Evolutionary conservation across 2,113 vertebrate species (phyloP), one percentile per base, ranked within the genome.

Genomic region (Piliocolobus tephrosceles): DNA sequence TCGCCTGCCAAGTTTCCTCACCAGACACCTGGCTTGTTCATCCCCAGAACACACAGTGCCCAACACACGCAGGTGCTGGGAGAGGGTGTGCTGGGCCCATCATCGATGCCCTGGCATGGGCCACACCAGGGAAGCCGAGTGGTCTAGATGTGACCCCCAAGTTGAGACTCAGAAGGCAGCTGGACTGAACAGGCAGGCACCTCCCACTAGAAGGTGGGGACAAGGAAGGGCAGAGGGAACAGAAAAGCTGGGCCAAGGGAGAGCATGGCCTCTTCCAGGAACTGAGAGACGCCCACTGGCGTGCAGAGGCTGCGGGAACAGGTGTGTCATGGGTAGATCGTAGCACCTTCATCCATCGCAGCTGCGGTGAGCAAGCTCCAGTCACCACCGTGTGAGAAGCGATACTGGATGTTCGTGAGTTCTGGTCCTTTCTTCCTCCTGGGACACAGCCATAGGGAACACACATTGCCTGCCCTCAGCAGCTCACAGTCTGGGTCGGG

Each of bases 91-190:
- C 58, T 5, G 61, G 25, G 30, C 6, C 9, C 14, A 22, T 2
- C 16, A 2, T 1, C 0, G 30, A 38, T 0, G 8, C 10, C 17
- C 30, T 5, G 22, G 47, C 17, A 0, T 45, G 40, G 47, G 52
- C 38, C 3, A 6, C 3, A 8, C 2, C 22, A 12, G 16, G 55
- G 22, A 57, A 45, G 45, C 57, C 23, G 3, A 13, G 70, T 22
- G 30, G n/a, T 27, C 27, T 12, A 52, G 68, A 76, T 2, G 30
- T 22, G 25, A 79, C 40, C 18, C 2, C 58, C 40, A 32, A 17
- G 30, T 4, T 16, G 2, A 61, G 68, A 50, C 23, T 23, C 52
- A 13, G 16, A 2, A 17, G 50, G 18, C 18, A 55, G 52, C 52
- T 55, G 2, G 52, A 55, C 52, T 20, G 20, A 55, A 23, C 8